Base-by-base conservation (phyloP, 2,113 vertebrate genomes). In the Syrrhaptes paradoxus region DNA sequence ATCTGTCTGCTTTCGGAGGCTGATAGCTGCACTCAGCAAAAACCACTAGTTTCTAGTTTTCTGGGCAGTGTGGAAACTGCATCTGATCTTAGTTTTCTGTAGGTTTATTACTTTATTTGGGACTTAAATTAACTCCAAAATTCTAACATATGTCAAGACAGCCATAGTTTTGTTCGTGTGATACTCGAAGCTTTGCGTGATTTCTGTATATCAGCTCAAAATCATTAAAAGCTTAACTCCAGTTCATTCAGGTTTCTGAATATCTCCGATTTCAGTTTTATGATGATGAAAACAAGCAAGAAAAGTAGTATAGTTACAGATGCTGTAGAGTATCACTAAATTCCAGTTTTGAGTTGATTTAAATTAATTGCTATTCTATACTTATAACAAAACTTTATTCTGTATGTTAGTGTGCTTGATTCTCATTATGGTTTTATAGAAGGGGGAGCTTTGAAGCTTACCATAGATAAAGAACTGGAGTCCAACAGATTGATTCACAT, bases 1-100 rank as follows among this genome's bases (percentile, higher is more conserved):
- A 86, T 68, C 95, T 86, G 85, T 97, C 94, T 97, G 67, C 90
- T 96, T 92, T 96, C 59, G 0, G 92, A 88, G 82, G 13, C 82
- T 85, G 52, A n/a, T 76, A 45, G 77, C 84, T 73, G 55, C 41
- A n/a, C 21, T 94, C 67, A 80, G 72, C 72, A 86, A 95, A 96
- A 92, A 17, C 8, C 73, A 62, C 73, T 89, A 74, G 32, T 95
- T 91, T 92, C 82, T 96, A 21, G 6, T 95, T 90, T 63, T 95
- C 51, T 95, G 85, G 91, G 82, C 85, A 85, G 28, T 38, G 25
- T 62, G 72, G 71, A 95, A 89, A 73, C 76, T 41, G 55, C 10
- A 38, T 46, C 81, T 87, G 43, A 89, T 25, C 32, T 83, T 62
- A 32, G 46, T 75, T 93, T 87, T 91, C 41, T 11, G 4, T 66